Conservation (phyloP, 37 sponge, comb jelly and placozoan species). For the Hormiphora californensis region DNA sequence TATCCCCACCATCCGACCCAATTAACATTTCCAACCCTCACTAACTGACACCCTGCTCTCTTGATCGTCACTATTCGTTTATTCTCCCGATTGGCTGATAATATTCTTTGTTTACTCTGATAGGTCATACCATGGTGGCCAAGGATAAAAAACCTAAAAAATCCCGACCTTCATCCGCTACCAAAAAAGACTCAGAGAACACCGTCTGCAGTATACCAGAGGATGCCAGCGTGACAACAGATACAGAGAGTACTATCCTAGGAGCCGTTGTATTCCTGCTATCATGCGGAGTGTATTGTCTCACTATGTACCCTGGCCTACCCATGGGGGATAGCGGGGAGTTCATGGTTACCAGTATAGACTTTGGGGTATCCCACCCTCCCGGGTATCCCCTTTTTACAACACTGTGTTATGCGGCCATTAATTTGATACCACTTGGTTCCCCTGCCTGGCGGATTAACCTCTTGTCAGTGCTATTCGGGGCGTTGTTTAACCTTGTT, state of each 20-base stretch:
- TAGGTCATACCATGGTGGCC: background rate
- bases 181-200: background rate
- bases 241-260: background rate
- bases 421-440: conserved; percentile 16
- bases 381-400: conserved; percentile 39
- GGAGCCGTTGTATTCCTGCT: background rate
- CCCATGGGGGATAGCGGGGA: conserved; percentile 45
- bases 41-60: too few species aligned
- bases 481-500: conserved; percentile 17
- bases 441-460: conserved; percentile 26
- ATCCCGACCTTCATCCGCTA: too few species aligned
- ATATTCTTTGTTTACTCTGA: too few species aligned
- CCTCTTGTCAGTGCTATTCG: conserved; percentile 11
- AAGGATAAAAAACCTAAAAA: conserved; percentile 44
- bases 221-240: background rate
- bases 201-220: too few species aligned
- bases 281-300: conserved; percentile 7
- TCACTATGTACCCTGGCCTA: conserved; percentile 44
- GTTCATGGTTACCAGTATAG: conserved; percentile 40
- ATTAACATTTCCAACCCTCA: too few species aligned
- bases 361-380: conserved; percentile 49
- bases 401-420: background rate
- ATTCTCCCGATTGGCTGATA: too few species aligned
- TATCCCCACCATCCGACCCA: too few species aligned
- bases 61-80: too few species aligned